Base-by-base conservation (phyloP, 2,888 invertebrate genomes). In the Orgyia antiqua region DNA sequence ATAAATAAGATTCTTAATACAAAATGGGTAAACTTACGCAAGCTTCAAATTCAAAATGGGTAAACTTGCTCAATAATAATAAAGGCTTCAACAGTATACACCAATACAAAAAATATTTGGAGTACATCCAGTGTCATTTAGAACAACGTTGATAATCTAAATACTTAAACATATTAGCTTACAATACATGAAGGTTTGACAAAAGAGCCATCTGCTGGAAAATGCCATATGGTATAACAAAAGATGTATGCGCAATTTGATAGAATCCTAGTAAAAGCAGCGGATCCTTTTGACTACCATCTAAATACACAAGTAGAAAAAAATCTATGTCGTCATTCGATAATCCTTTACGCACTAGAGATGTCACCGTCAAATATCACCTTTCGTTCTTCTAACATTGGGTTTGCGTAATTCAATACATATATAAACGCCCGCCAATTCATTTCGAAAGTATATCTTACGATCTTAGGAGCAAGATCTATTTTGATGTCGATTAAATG, bases 361-460 rank as follows among this genome's bases (percentile, higher is more conserved):
- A 86, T 86, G 86, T 86, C 86, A 86, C 76, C 62, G 68, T 59
- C 68, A 72, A 69, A 80, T 79, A 84, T 86, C 84, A 80, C 73
- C 78, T 86, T 86, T 83, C 84, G 63, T 65, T 73, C 68, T 76
- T 66, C 60, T 75, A 78, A 78, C 74, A 72, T 77, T 80, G 65
- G 67, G 78, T 82, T 83, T 84, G 82, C 84, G 83, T 86, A 86
- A 86, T 73, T 73, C 71, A 76, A 86, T 84, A 84, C 78, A 71
- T 67, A 66, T 70, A 60, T 58, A 61, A n/a, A 54, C 36, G 42
- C 31, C 31, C 19, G 13, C 27, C 23, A 29, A 29, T 29, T 20
- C 31, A 43, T 40, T 29, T 26, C 37, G 33, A 51, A 58, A 46
- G 28, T 45, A 40, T 32, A 45, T 60, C 64, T 60, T 68, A 69